Evolutionary conservation across 92 coral and sea anemone species (phyloP).

Genomic region (Epizoanthus scotinus): DNA sequence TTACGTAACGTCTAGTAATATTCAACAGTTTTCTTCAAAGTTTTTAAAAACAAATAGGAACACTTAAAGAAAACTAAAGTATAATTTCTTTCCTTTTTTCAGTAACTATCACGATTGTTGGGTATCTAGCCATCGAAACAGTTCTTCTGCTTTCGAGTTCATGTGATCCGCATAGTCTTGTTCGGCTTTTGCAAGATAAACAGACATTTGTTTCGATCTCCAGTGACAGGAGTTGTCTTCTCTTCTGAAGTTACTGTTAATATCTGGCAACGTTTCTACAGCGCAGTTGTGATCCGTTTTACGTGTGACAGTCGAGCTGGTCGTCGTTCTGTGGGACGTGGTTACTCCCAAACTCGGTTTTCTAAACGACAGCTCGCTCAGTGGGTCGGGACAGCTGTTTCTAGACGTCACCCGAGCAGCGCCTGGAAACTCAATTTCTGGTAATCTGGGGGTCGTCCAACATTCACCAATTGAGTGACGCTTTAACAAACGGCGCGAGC

Average conservation of each 20-base stretch:
- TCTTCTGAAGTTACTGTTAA: slow-evolving; percentile 1
- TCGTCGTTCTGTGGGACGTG: neutral
- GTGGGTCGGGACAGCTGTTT: slow-evolving; percentile 3
- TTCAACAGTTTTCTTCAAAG: too few species aligned
- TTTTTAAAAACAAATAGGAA: too few species aligned
- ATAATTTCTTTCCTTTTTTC: too few species aligned
- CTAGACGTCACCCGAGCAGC: neutral
- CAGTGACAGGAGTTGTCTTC: neutral
- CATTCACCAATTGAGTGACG: slow-evolving; percentile 4
- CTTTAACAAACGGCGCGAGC: neutral
- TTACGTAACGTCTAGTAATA: too few species aligned
- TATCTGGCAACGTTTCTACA: neutral
- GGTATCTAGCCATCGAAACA: neutral
- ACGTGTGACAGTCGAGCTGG: neutral
- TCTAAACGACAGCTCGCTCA: slow-evolving; percentile 10
- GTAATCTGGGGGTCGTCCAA: slow-evolving; percentile 8
- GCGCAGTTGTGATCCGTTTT: neutral
- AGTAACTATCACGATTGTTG: neutral
- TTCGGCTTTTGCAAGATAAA: slow-evolving; percentile 14
- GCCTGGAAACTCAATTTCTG: slow-evolving; percentile 1
- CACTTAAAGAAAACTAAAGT: too few species aligned
- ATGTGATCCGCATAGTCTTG: slow-evolving; percentile 6
- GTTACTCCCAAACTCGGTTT: neutral
- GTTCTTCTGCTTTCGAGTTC: neutral
- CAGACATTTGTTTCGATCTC: neutral